phyloP scores from a whole-genome alignment of 1,140 invertebrate species.

The Periplaneta americana region DNA sequence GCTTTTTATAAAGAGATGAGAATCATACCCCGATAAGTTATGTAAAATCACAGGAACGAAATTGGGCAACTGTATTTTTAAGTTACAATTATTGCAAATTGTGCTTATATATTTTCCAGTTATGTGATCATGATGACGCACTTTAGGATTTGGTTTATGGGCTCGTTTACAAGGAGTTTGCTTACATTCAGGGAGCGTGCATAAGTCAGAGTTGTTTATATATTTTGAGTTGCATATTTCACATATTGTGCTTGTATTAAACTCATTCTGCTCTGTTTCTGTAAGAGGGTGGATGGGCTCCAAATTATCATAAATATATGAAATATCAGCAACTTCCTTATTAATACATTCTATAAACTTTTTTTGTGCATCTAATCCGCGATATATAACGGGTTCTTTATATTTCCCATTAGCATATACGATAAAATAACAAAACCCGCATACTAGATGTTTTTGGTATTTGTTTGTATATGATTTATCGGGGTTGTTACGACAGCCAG shows the following conservation, averaged over 20 bases:
- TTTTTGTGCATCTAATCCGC: neutral
- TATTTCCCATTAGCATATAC: neutral
- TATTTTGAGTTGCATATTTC: neutral
- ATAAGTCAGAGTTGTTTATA: too few relatives aligned
- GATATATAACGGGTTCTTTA: neutral
- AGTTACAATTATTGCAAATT: slow-evolving; percentile 19
- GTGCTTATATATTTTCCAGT: slow-evolving; percentile 16
- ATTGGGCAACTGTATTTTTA: slow-evolving; percentile 10
- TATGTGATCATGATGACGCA: slow-evolving; percentile 21
- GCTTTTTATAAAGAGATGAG: slow-evolving; percentile 13
- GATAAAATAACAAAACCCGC: neutral
- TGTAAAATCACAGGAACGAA: slow-evolving; percentile 21
- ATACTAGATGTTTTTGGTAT: neutral
- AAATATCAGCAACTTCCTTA: neutral
- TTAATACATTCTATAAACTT: neutral
- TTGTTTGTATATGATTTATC: neutral
- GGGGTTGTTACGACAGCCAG: neutral
- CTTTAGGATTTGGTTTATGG: too few relatives aligned
- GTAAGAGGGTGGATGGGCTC: neutral
- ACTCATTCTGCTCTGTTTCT: neutral
- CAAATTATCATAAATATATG: neutral
- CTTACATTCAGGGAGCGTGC: too few relatives aligned
- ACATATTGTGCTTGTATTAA: neutral
- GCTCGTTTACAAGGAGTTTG: too few relatives aligned
- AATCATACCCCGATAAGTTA: slow-evolving; percentile 20